Percentiles rank a stretch among this genome's conserved stretches.
These are phyloP conservation scores for Malurus splendens DNA, from an alignment of 2,797 vertebrate species.

Conservation along the genomic window DNA sequence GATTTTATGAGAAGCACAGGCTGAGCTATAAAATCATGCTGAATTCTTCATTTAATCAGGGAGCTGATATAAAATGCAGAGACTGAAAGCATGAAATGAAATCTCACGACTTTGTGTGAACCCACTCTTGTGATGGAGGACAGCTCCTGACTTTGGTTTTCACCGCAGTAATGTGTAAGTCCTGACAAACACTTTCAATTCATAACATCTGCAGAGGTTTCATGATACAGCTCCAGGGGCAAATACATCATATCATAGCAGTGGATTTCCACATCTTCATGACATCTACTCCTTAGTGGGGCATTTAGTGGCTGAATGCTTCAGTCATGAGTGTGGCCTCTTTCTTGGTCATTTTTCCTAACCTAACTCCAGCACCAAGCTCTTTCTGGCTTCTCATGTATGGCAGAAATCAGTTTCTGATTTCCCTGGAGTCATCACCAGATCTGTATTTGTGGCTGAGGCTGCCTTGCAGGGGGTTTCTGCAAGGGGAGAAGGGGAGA, in stretches of 20 bases:
- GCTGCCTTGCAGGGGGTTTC: not conserved
- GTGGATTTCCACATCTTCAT: not conserved
- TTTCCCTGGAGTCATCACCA: not conserved
- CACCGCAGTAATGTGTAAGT: not conserved
- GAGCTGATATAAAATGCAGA: not conserved
- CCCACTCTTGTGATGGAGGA: not conserved
- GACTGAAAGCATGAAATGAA: not conserved
- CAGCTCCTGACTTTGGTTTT: not conserved
- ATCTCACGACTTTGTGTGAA: not conserved
- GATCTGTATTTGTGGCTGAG: not conserved
- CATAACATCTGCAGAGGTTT: not conserved
- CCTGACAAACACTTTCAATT: not conserved
- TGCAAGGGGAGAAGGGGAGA: not conserved
- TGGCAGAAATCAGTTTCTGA: not conserved
- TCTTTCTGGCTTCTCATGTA: not conserved
- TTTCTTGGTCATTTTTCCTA: not conserved
- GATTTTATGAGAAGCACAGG: not conserved
- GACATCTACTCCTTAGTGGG: not conserved
- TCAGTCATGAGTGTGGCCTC: fast-evolving
- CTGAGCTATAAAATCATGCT: not conserved
- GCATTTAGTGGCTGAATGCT: not conserved
- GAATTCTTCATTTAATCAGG: not conserved
- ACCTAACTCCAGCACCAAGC: not conserved
- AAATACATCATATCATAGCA: not conserved
- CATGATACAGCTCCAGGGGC: not conserved